Base-by-base conservation (phyloP, 2,888 invertebrate species). In the Cacoxenus indagator region DNA sequence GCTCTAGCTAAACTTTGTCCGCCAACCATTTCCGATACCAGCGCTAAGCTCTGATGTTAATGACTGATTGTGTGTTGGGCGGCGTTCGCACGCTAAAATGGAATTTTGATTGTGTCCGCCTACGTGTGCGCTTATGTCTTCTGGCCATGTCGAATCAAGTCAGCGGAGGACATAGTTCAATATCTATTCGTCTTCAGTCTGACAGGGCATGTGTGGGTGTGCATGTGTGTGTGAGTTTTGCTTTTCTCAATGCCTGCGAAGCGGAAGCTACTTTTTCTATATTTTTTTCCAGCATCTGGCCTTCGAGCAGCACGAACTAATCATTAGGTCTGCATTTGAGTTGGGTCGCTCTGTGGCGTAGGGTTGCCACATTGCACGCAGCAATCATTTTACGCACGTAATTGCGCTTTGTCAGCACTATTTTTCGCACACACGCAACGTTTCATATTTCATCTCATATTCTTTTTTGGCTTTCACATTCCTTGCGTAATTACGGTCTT, bases 81-180 rank as follows among this genome's bases (percentile, higher is more conserved):
- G 75, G 74, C 75, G 67, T 70, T 73, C 76, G 72, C n/a, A 27
- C n/a, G 29, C 71, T 65, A 5, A 80, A 80, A 82, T 80, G 82
- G 75, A 82, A 78, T 82, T 82, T 83, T 82, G 82, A 82, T 82
- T 83, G 83, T 82, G 78, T 83, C 82, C 82, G 82, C 75, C 78
- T 81, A 76, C 5, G 14, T 81, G 81, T 80, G 83, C 77, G 73
- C 76, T 72, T 71, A 70, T 70, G 65, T 72, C 65, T 22, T 69
- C 68, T 66, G 67, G 57, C 61, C 46, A 29, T 22, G 46, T 2
- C 37, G 37, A 2, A 37, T 8, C 37, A 2, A 37, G 37, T 37
- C 61, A 67, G 67, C 67, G 59, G 62, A 67, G 3, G n/a, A 14
- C 27, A 17, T 57, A n/a, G 4, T 57, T 57, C 57, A 29, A 29